These are phyloP conservation scores for Pandemis heparana DNA, from an alignment of 2,888 invertebrate species.

Conservation along the genomic window DNA sequence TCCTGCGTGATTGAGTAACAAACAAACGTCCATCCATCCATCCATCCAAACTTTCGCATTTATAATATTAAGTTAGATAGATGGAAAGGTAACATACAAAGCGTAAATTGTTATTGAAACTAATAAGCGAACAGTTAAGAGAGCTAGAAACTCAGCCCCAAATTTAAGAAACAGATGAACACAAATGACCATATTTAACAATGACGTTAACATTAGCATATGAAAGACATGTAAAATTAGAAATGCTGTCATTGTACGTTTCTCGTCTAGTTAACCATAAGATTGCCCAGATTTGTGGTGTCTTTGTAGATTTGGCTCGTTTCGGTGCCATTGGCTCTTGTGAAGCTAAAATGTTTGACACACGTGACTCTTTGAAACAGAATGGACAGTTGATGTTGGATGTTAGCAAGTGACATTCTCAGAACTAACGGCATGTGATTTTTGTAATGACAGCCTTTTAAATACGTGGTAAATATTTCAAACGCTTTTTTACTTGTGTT, in stretches of 20 bases:
- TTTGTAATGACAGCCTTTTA: slow-evolving; percentile 10
- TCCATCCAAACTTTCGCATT: too few relatives aligned
- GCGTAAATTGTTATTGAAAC: slow-evolving; percentile 20
- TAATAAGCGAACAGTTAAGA: slow-evolving; percentile 20
- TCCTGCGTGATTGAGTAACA: too few relatives aligned
- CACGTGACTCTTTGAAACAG: slow-evolving; percentile 13
- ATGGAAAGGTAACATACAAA: neutral
- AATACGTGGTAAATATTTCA: slow-evolving; percentile 1
- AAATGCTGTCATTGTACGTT: slow-evolving; percentile 27
- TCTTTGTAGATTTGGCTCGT: neutral
- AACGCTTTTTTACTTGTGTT: neutral
- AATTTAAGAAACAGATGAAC: slow-evolving; percentile 27
- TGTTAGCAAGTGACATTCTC: slow-evolving; percentile 4
- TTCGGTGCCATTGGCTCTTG: neutral
- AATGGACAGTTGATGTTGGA: slow-evolving; percentile 1
- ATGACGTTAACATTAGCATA: slow-evolving; percentile 26
- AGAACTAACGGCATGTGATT: slow-evolving; percentile 20
- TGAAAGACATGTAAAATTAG: slow-evolving; percentile 27
- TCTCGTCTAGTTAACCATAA: neutral
- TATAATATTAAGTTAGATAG: too few relatives aligned
- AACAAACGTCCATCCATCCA: too few relatives aligned
- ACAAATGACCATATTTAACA: slow-evolving; percentile 37
- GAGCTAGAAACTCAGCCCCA: slow-evolving; percentile 30
- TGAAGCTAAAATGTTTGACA: slow-evolving; percentile 3
- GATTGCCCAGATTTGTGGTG: slow-evolving; percentile 2